Evolutionary conservation across 2,113 vertebrate species (phyloP), one percentile per base, ranked within the genome.

Genomic region (Sorex araneus): DNA sequence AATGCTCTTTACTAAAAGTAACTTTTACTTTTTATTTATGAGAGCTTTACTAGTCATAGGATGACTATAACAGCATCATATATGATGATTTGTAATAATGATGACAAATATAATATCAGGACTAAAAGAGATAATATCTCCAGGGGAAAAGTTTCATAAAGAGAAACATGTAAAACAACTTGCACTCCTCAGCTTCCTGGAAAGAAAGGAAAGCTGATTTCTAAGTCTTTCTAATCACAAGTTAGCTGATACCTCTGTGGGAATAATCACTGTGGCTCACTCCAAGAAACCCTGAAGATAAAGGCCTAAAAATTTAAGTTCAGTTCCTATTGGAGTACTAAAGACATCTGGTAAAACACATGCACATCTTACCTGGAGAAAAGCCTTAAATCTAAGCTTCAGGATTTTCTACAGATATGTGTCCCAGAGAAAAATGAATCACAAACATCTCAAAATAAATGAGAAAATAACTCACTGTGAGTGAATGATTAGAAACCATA

Each of bases 391-490:
- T 78, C 6, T 70, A 74, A 13, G 5, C 9, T 43, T 11, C 43
- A n/a, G 83, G 21, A 84, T 40, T 50, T 84, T 76, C 43, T 34
- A 75, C 6, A 76, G 69, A 25, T 28, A 25, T 15, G 21, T 77
- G 70, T 88, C 66, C 34, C 79, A 82, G 43, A 70, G 19, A 13
- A 82, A 86, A 43, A 82, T 73, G 8, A 87, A 64, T 47, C 64
- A 81, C 47, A 84, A 67, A 69, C n/a, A 78, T 78, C 23, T 74
- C 36, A 86, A 69, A 78, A 60, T 43, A 70, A 80, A 45, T 23
- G 47, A 95, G 67, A 50, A 60, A 91, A 32, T 25, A 88, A 76
- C 32, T 67, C 47, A 64, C 15, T 40, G 45, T 45, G 50, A 76
- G 34, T 63, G 40, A 79, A 2, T 81, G 70, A 60, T 30, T 40